Evolutionary conservation across 2,888 invertebrate species (phyloP).

Genomic region (Prenolepis imparis): DNA sequence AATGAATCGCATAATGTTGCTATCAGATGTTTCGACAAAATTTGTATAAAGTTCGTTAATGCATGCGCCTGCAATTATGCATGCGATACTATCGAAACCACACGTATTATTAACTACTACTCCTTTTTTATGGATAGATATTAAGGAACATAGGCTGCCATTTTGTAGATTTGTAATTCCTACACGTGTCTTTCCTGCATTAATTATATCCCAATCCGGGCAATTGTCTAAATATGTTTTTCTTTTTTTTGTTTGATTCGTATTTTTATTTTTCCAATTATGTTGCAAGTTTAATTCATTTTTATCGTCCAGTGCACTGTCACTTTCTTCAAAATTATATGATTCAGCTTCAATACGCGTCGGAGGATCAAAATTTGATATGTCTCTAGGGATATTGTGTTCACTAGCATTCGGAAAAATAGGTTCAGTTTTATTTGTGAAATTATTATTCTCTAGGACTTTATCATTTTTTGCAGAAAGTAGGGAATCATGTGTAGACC

Average conservation of each 20-base stretch:
- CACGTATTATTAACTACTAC: no score
- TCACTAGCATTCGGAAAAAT: not conserved
- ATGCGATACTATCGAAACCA: no score
- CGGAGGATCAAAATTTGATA: not conserved
- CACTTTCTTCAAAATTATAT: no score
- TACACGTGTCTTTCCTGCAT: constrained; percentile 11
- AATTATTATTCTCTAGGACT: not conserved
- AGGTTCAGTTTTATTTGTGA: constrained; percentile 14
- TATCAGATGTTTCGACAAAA: no score
- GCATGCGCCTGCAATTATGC: no score
- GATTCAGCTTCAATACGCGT: no score
- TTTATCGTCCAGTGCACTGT: no score
- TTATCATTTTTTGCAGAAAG: constrained; percentile 1
- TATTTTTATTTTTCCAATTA: not conserved
- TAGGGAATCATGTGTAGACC: constrained; percentile 16
- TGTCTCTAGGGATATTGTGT: not conserved
- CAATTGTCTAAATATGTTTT: constrained; percentile 31
- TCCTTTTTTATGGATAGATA: no score
- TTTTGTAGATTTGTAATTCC: constrained; percentile 10
- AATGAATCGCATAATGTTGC: no score
- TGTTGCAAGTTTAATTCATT: not conserved
- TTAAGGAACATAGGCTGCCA: no score
- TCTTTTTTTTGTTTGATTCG: constrained; percentile 14
- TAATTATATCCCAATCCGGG: constrained; percentile 29
- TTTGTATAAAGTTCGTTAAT: no score